A percentile compares a stretch with the other conserved stretches of the same genome.
Evolutionary conservation across 2,888 invertebrate species (phyloP).

Genomic region (Conchocele bisecta): DNA sequence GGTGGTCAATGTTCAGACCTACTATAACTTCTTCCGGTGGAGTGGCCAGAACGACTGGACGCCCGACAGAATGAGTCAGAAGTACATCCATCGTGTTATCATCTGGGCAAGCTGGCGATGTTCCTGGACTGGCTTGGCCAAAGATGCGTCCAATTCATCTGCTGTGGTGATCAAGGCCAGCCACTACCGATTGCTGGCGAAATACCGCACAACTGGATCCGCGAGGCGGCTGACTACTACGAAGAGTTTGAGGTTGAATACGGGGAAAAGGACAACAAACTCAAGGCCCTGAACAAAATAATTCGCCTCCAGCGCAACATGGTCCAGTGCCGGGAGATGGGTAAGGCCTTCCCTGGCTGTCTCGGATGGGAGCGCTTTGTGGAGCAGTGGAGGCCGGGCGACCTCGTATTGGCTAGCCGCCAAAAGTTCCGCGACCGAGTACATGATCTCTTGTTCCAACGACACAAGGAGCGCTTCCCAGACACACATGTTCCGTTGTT

Average conservation of each 20-base stretch:
- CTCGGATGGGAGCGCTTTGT: no score
- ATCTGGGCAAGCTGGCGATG: no score
- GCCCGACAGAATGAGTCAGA: no score
- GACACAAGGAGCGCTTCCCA: no score
- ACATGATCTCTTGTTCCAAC: background rate
- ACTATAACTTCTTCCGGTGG: no score
- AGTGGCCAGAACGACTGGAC: no score
- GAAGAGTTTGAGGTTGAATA: background rate
- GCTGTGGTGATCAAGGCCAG: slow-evolving; percentile 3
- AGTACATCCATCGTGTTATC: no score
- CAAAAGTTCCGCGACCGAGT: no score
- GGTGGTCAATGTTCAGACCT: background rate
- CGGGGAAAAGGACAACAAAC: background rate
- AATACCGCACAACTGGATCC: background rate
- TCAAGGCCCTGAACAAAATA: background rate
- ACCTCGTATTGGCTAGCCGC: background rate
- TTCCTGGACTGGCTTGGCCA: background rate
- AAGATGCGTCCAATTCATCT: background rate
- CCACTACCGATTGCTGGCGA: no score
- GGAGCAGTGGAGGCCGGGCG: background rate
- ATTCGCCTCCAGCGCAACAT: background rate
- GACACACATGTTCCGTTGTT: no score
- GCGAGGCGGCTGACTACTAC: background rate
- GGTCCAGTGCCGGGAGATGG: no score
- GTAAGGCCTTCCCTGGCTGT: no score